phyloP scores from a whole-genome alignment of 2,888 invertebrate genomes.

The Polylopha cassiicola region DNA sequence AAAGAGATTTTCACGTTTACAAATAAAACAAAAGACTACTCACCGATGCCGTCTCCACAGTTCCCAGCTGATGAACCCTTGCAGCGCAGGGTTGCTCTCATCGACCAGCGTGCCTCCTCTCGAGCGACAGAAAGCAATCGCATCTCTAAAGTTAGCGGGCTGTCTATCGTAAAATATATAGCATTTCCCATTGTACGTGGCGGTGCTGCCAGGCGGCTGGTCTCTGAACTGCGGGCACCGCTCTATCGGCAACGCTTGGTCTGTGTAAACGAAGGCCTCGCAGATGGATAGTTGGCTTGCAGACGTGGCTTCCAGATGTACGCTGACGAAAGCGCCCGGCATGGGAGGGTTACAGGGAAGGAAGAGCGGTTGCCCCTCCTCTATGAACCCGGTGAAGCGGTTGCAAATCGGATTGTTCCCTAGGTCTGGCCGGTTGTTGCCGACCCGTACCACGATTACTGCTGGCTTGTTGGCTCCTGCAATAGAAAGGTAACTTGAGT shows the following conservation, averaged over 20 bases:
- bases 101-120: slow-evolving; percentile 92
- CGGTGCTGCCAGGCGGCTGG: slow-evolving; percentile 94
- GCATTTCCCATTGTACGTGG: slow-evolving; percentile 96
- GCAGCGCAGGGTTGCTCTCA: slow-evolving; percentile 94
- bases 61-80: slow-evolving; percentile 97
- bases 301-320: slow-evolving; percentile 87
- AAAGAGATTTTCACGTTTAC: slow-evolving; percentile 33
- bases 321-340: slow-evolving; percentile 96
- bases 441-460: slow-evolving; percentile 92
- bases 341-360: slow-evolving; percentile 96
- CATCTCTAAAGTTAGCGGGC: slow-evolving; percentile 87
- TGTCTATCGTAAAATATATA: slow-evolving; percentile 95
- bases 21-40: slow-evolving; percentile 28
- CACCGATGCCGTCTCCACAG: slow-evolving; percentile 91
- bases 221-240: slow-evolving; percentile 94
- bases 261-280: slow-evolving; percentile 96
- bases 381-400: slow-evolving; percentile 89
- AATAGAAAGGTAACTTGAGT: slow-evolving; percentile 17
- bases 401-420: slow-evolving; percentile 95
- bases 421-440: slow-evolving; percentile 93
- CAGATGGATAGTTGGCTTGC: slow-evolving; percentile 91
- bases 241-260: slow-evolving; percentile 92
- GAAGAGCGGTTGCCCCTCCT: slow-evolving; percentile 94
- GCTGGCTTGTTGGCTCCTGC: slow-evolving; percentile 87
- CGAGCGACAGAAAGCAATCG: slow-evolving; percentile 86